Percentiles rank a stretch among this genome's conserved stretches.
These are phyloP conservation scores for Onychorhynchus coronatus DNA, from an alignment of 2,113 vertebrate species.

Conservation along the genomic window DNA sequence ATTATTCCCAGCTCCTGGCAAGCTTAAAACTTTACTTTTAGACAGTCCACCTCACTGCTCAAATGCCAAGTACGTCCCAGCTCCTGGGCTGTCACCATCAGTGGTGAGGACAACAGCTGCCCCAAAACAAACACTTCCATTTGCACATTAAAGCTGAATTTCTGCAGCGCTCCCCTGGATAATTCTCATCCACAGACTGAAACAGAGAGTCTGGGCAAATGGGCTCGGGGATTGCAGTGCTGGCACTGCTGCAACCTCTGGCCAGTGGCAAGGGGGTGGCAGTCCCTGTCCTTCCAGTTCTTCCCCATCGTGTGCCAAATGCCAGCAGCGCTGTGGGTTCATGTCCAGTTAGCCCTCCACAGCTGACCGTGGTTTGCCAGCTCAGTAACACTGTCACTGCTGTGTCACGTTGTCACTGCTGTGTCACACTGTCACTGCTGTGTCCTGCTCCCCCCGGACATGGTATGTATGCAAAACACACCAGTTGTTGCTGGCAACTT, in stretches of 20 bases:
- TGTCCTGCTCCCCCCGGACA: not conserved
- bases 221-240: fast-evolving
- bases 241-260: not conserved
- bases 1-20: not conserved
- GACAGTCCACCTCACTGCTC: not conserved
- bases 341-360: fast-evolving
- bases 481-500: not conserved
- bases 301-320: fast-evolving
- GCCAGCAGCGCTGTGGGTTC: not conserved
- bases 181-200: not conserved
- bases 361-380: not conserved
- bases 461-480: too few relatives aligned
- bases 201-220: not conserved
- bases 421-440: not conserved
- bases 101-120: not conserved
- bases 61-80: not conserved
- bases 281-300: not conserved
- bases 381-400: not conserved
- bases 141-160: not conserved
- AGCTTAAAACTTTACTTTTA: not conserved
- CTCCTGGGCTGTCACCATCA: not conserved
- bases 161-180: not conserved
- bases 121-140: not conserved
- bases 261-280: not conserved
- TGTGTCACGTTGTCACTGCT: not conserved